Evolutionary conservation across 2,888 invertebrate genomes (phyloP).

Genomic region (Tinea trinotella): DNA sequence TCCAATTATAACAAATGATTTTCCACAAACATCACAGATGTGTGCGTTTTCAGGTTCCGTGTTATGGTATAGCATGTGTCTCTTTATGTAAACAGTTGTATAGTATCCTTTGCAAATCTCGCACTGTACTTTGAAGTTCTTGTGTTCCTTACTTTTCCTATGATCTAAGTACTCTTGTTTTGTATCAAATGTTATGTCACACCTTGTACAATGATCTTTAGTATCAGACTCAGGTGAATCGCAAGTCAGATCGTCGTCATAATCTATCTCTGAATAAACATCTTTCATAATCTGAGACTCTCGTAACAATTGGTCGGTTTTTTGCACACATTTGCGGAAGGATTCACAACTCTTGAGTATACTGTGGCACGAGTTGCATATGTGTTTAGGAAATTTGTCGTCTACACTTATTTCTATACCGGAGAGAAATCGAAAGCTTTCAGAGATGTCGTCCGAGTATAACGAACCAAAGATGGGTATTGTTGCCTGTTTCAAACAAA

Average conservation of each 20-base stretch:
- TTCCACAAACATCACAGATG: constrained; percentile 60
- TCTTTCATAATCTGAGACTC: constrained; percentile 24
- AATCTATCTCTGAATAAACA: background rate
- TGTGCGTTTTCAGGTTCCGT: constrained; percentile 29
- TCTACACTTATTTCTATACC: constrained; percentile 38
- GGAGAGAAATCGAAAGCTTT: constrained; percentile 36
- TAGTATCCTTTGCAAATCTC: constrained; percentile 48
- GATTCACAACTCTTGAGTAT: constrained; percentile 48
- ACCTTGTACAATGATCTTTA: constrained; percentile 39
- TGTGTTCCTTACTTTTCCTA: constrained; percentile 43
- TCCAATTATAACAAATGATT: constrained; percentile 40
- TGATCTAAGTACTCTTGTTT: constrained; percentile 45
- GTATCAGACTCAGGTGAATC: constrained; percentile 18
- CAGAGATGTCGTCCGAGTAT: constrained; percentile 32
- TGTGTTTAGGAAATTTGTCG: constrained; percentile 45
- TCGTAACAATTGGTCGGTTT: constrained; percentile 39
- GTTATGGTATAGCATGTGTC: constrained; percentile 43
- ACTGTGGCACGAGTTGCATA: constrained; percentile 44
- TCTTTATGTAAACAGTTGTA: constrained; percentile 40
- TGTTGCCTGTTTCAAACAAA: constrained; percentile 50
- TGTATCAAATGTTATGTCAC: constrained; percentile 40
- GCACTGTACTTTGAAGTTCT: constrained; percentile 41
- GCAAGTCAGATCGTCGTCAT: background rate
- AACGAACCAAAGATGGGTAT: constrained; percentile 42
- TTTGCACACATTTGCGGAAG: constrained; percentile 50